Evolutionary conservation across 2,113 vertebrate species (phyloP), one percentile per base, ranked within the genome.

Genomic region (Hucho hucho): DNA sequence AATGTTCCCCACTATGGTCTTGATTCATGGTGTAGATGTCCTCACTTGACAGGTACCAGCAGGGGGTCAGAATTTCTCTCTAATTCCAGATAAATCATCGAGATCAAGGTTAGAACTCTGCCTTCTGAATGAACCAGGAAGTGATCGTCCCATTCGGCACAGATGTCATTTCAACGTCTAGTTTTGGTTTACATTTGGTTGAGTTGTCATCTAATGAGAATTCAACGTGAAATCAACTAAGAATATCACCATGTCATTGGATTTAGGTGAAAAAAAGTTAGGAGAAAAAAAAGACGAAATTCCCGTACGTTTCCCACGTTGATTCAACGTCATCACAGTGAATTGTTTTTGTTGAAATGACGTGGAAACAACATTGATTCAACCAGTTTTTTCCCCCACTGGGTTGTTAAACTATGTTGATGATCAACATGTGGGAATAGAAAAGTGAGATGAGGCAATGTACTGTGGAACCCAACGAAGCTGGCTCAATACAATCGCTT

Each of bases 81-180:
- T 65, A 70, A 26, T 69, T 29, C 43, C 67, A 70, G 5, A 11
- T 24, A 71, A 65, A 71, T 64, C 59, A 25, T 71, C 49, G 70
- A 56, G 22, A 53, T 66, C 43, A 64, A 14, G 49, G 6, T 24
- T 18, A 25, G 24, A 28, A 64, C 7, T 3, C 53, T 22, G n/a
- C 9, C 2, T 61, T 22, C 58, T 37, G 16, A 66, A 64, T 24
- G 25, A 28, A 37, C 64, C 4, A 32, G 64, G 4, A 18, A 16
- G 28, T 66, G 28, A 28, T 66, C 25, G 4, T 14, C 37, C 9
- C 7, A 43, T 43, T 43, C 37, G 9, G 37, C 37, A 43, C 7
- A 43, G 37, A 12, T 2, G 9, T 43, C 37, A 43, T 43, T 43
- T 43, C 37, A 43, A 43, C 9, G 9, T 43, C 37, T 43, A 43